phyloP scores from a whole-genome alignment of 2,888 invertebrate genomes.

The Romanomermis culicivorax region DNA sequence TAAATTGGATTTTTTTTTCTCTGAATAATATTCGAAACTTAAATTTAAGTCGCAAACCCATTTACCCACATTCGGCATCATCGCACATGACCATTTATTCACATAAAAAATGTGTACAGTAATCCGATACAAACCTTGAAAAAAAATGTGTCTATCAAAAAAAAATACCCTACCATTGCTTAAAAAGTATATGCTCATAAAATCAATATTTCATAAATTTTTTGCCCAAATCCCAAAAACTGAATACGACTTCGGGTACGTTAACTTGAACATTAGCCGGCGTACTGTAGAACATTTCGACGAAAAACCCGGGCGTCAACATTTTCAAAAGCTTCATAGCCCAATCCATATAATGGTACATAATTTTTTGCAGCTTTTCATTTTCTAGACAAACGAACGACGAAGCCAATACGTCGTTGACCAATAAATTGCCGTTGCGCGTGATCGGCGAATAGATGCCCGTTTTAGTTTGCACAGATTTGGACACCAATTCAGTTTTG shows the following conservation, averaged over 20 bases:
- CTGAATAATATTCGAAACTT: too few species aligned
- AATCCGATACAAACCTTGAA: too few species aligned
- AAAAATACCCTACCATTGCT: too few species aligned
- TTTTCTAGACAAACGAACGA: neutral
- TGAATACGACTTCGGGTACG: neutral
- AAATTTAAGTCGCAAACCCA: too few species aligned
- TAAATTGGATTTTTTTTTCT: too few species aligned
- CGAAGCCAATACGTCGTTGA: slow-evolving; percentile 5
- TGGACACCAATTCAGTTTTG: neutral
- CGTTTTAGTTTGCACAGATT: neutral
- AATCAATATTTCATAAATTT: too few species aligned
- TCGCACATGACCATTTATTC: too few species aligned
- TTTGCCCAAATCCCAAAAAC: neutral
- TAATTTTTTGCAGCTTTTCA: slow-evolving; percentile 1
- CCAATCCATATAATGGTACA: neutral
- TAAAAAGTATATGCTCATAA: too few species aligned
- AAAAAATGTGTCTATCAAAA: too few species aligned
- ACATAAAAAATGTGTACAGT: too few species aligned
- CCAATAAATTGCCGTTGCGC: neutral
- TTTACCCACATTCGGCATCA: too few species aligned
- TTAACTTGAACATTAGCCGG: neutral
- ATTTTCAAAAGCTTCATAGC: neutral
- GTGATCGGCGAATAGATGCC: slow-evolving; percentile 1
- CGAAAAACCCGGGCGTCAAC: neutral
- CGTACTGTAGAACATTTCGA: neutral